Base-by-base conservation (phyloP, 2,113 vertebrate species). In the Numenius arquata region DNA sequence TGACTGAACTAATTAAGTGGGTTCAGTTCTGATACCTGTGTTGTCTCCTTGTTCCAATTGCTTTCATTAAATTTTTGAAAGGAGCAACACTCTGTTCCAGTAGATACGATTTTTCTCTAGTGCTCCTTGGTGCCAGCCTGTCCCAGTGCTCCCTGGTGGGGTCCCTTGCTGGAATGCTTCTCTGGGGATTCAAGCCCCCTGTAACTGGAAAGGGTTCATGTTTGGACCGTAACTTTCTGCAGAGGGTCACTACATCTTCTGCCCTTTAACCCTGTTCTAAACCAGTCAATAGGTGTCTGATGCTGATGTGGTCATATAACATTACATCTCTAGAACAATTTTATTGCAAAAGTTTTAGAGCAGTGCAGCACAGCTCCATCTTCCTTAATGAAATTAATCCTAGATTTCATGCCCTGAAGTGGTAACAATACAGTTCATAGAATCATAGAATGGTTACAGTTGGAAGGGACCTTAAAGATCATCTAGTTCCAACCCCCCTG, bases 1-100 rank as follows among this genome's bases (percentile, higher is more conserved):
- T 92, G 91, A 76, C 73, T 85, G 73, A 95, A 32, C 77, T 81
- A 40, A 83, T 77, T 58, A 66, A 77, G 59, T 66, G 68, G 48
- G 34, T 85, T 93, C 27, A 26, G 32, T 95, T 93, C 62, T 66
- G 45, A 73, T 90, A 91, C 9, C 70, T 78, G 5, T 75, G n/a
- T 72, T 86, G 19, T 53, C 15, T 48, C n/a, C 48, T 75, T 93
- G 14, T 88, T 88, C 47, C 12, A 32, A 13, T 52, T 68, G 43
- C 6, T 85, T 75, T 90, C 26, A 21, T 40, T 81, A 48, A 7
- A 8, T 59, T 86, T 94, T 76, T 87, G 56, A 52, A 68, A 66
- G 45, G 14, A 63, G 8, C 21, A 27, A 18, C 40, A 4, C 18
- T 86, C 48, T 53, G 6, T 41, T 38, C 26, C 43, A 29, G 71